Evolutionary conservation across 2,797 vertebrate species (phyloP).

Genomic region (Tangara arthus): DNA sequence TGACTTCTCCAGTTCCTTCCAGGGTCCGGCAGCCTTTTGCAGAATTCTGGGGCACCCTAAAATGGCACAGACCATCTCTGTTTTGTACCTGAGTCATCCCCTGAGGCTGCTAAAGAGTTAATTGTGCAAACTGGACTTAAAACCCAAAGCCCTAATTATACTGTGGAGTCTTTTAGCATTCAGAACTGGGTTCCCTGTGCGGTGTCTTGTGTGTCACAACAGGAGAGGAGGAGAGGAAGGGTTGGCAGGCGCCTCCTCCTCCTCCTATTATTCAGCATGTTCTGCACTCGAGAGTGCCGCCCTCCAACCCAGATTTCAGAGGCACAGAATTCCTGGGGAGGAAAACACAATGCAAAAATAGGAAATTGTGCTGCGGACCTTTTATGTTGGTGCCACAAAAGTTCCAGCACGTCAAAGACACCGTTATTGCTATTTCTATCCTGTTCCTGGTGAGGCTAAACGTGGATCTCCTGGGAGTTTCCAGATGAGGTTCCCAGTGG

Average conservation of each 20-base stretch:
- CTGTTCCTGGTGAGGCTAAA: background rate
- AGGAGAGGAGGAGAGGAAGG: background rate
- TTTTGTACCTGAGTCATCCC: background rate
- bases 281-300: background rate
- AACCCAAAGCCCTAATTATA: background rate
- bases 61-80: background rate
- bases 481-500: background rate
- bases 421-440: fast-evolving
- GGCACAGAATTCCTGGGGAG: background rate
- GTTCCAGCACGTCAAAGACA: fast-evolving
- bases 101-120: background rate
- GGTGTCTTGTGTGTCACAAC: background rate
- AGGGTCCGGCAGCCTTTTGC: background rate
- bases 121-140: background rate
- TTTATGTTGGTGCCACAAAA: background rate
- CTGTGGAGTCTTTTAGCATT: background rate
- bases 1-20: background rate
- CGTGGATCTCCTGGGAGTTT: background rate
- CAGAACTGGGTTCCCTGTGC: background rate
- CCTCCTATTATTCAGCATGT: background rate
- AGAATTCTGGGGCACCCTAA: background rate
- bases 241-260: background rate
- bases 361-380: fast-evolving
- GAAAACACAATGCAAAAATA: background rate
- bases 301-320: background rate